A percentile compares a stretch with the other conserved stretches of the same genome.
Evolutionary conservation across 1,140 invertebrate genomes (phyloP).

Genomic region (Coelopa frigida): DNA sequence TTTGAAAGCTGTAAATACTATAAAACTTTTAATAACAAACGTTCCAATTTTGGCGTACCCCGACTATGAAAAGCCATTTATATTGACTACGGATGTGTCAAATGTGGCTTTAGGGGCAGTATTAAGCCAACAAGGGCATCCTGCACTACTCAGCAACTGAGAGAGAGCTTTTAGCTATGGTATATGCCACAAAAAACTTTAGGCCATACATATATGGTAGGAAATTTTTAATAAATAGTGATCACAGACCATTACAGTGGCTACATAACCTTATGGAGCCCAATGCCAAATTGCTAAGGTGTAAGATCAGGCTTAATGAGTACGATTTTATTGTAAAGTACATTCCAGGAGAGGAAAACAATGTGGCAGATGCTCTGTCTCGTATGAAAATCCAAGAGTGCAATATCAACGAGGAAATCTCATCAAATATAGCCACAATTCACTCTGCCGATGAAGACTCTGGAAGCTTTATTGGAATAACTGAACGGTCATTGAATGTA

Average conservation of each 20-base stretch:
- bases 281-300: not conserved
- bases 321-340: not conserved
- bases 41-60: slow-evolving; percentile 39
- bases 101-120: slow-evolving; percentile 28
- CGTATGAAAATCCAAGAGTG: slow-evolving; percentile 1
- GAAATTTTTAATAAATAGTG: slow-evolving; percentile 1
- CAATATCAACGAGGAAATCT: not conserved
- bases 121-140: slow-evolving; percentile 25
- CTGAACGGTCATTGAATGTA: not conserved
- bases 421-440: no score
- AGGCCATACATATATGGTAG: not conserved
- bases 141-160: slow-evolving; percentile 5
- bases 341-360: slow-evolving; percentile 6
- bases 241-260: not conserved
- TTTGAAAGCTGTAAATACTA: no score
- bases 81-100: slow-evolving; percentile 29
- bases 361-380: slow-evolving; percentile 4
- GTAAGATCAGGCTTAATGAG: not conserved
- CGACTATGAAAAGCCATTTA: slow-evolving; percentile 31
- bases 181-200: slow-evolving; percentile 1
- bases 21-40: no score
- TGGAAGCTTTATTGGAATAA: not conserved
- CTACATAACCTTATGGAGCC: not conserved
- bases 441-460: not conserved
- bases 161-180: not conserved